These are phyloP conservation scores for Spizaetus ornatus DNA, from an alignment of 2,113 vertebrate genomes.

Conservation along the genomic window DNA sequence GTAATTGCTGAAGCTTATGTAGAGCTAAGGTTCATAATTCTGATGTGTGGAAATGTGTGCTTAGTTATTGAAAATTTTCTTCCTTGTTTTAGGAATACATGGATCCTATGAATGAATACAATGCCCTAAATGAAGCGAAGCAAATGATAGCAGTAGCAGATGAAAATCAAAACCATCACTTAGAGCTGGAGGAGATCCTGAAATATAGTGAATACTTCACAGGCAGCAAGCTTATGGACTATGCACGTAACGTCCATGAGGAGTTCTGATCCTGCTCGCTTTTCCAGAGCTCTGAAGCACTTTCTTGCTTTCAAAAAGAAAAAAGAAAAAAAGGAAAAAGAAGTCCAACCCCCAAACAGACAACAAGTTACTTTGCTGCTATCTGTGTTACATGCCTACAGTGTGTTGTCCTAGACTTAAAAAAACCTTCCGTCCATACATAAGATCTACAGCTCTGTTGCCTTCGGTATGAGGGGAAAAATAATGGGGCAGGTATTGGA, in stretches of 20 bases:
- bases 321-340: neutral
- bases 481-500: neutral
- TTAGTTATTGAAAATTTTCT: neutral
- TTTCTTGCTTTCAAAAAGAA: neutral
- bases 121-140: conserved; percentile 92
- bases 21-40: neutral
- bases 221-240: conserved; percentile 98
- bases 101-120: conserved; percentile 98
- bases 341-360: neutral
- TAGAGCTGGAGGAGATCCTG: conserved; percentile 93
- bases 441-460: neutral
- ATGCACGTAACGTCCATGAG: conserved; percentile 93
- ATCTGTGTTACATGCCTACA: conserved; percentile 10
- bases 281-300: neutral
- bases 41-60: neutral
- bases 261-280: conserved; percentile 83
- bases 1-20: neutral
- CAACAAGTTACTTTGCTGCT: conserved; percentile 43
- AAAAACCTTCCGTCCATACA: neutral
- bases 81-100: conserved; percentile 84
- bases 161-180: conserved; percentile 90
- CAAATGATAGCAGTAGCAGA: conserved; percentile 98
- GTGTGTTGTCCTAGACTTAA: neutral
- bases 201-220: conserved; percentile 98
- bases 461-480: neutral